Evolutionary conservation across 2,888 invertebrate species (phyloP), one percentile per base, ranked within the genome.

Genomic region (Drosophila incognita): DNA sequence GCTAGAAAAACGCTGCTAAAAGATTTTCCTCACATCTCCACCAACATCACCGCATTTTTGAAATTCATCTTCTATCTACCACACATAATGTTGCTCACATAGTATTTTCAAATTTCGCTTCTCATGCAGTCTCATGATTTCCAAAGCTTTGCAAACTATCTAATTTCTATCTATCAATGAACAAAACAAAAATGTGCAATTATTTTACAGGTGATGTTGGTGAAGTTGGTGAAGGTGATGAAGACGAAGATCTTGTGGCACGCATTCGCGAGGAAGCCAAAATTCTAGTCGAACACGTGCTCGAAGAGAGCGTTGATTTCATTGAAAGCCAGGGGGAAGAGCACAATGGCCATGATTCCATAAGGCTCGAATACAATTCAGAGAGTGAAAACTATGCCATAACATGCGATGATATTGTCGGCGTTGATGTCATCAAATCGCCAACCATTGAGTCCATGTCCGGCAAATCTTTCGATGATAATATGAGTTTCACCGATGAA

Each of bases 311-410:
- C 76, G 79, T 93, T 71, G 85, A 90, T 66, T 91, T 92, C 73
- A 86, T 93, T 67, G 93, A 87, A 69, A 83, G 83, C 67, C 91
- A 92, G 58, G 81, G 81, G 40, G 82, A 86, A 21, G 79, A 81
- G 75, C 61, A 79, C 77, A 87, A 90, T 76, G 82, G 82, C n/a
- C 79, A 86, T 33, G 91, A 90, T 69, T 76, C 73, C 31, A 73
- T 75, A 42, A 85, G 75, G 71, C 79, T 79, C 24, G 92, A 91
- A 74, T 91, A 91, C 74, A 92, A 92, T 84, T 93, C 93, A 36
- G 93, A 93, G 68, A 93, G 93, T 87, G 93, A 93, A 65, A 92
- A 93, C 74, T 93, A 92, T 90, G 93, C 93, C 42, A 93, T 93
- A 35, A 93, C 93, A 73, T 93, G 92, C 80, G 93, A 93, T 80